Evolutionary conservation across 2,888 invertebrate species (phyloP).

Genomic region (Hyposoter didymator): DNA sequence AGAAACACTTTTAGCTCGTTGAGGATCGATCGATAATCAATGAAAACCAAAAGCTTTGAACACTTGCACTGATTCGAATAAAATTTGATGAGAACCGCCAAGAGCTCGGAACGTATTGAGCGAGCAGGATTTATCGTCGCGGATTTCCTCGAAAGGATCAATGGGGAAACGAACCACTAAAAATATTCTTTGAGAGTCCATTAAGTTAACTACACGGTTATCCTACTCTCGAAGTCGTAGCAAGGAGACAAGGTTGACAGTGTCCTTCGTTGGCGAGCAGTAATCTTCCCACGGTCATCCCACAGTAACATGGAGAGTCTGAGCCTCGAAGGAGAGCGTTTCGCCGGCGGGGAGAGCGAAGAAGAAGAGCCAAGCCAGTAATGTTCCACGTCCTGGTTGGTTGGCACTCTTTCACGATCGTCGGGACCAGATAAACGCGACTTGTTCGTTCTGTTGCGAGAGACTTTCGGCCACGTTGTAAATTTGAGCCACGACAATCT

Average conservation of each 20-base stretch:
- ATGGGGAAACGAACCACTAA: not conserved
- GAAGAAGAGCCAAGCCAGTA: conserved; percentile 33
- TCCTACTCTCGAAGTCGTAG: conserved; percentile 29
- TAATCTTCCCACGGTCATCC: conserved; percentile 60
- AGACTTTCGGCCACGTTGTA: conserved; percentile 42
- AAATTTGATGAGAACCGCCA: not conserved
- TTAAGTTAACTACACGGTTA: conserved; percentile 26
- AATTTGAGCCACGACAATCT: conserved; percentile 36
- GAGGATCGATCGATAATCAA: conserved; percentile 28
- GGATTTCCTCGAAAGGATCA: not conserved
- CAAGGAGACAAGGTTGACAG: conserved; percentile 32
- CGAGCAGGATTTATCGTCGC: not conserved
- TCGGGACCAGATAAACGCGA: conserved; percentile 66
- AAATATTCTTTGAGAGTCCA: not conserved
- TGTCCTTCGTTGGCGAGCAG: conserved; percentile 50
- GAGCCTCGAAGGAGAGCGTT: conserved; percentile 24
- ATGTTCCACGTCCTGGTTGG: conserved; percentile 55
- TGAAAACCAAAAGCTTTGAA: conserved; percentile 10
- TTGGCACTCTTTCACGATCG: conserved; percentile 62
- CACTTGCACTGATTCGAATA: conserved; percentile 55
- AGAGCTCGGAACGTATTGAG: not conserved
- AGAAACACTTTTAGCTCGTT: conserved; percentile 61
- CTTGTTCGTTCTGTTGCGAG: conserved; percentile 33
- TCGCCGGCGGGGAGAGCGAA: conserved; percentile 29
- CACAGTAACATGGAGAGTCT: conserved; percentile 32